Base-by-base conservation (phyloP, 2,888 invertebrate species). In the Galerucella pusilla region DNA sequence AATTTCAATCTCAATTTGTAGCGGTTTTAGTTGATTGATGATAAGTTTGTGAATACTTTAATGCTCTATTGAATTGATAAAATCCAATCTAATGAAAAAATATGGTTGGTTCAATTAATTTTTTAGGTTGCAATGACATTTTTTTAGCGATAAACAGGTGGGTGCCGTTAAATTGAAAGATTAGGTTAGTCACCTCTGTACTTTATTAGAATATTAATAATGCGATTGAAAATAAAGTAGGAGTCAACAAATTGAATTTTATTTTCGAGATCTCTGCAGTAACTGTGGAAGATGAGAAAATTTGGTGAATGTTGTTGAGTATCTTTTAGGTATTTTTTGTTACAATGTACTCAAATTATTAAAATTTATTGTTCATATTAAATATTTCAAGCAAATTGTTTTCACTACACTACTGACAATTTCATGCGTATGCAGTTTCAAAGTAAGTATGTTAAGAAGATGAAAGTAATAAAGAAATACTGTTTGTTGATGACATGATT, bases 181-280 rank as follows among this genome's bases (percentile, higher is more conserved):
- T 57, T 20, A 20, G 57, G 57, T 57, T 57, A 57, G 57, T 57
- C 57, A 57, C 57, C 57, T 57, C 20, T 57, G 20, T 20, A 57
- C 16, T 11, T 16, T 57, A 20, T 57, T 20, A 20, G 57, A 57
- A 57, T 57, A 20, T n/a, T 54, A n/a, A 54, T 54, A 42, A 42
- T 42, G 7, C 7, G 14, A n/a, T 16, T 7, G 12, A n/a, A 54
- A 57, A 10, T 10, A 57, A 57, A 20, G 57, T 57, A 20, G 57
- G 57, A 57, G 20, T 20, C 2, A 9, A 57, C 16, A 16, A 57
- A 57, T 20, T 57, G 20, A 57, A 20, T 10, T 10, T 57, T 10
- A 57, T 57, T 57, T 57, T 52, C n/a, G n/a, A 42, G 35, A 7
- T 42, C 35, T 42, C 35, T 42, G 9, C 35, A 42, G 1, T 42